Evolutionary conservation across 2,113 vertebrate genomes (phyloP).

Genomic region (Crocuta crocuta): DNA sequence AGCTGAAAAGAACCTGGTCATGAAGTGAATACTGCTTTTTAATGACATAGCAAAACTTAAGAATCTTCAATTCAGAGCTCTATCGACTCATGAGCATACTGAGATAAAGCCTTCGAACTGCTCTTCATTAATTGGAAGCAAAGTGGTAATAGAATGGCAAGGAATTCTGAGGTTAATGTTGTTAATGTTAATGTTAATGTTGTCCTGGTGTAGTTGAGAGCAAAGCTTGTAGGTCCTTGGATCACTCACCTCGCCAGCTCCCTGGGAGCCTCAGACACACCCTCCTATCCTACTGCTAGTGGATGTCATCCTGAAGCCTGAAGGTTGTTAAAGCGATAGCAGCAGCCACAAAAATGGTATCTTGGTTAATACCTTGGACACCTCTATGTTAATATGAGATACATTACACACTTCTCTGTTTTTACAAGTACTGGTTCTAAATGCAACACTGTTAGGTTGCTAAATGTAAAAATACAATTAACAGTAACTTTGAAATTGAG

Average conservation of each 20-base stretch:
- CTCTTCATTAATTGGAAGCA: not conserved
- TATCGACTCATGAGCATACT: not conserved
- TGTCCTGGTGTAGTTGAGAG: not conserved
- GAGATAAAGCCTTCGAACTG: not conserved
- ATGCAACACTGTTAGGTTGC: not conserved
- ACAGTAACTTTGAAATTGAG: constrained; percentile 21
- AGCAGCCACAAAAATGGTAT: not conserved
- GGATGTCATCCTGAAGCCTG: not conserved
- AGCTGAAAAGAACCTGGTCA: not conserved
- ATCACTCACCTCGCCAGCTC: not conserved
- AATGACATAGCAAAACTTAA: not conserved
- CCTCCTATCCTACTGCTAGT: not conserved
- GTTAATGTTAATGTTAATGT: not conserved
- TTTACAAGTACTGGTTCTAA: not conserved
- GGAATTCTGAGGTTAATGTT: not conserved
- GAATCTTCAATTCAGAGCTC: not conserved
- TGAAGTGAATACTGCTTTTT: not conserved
- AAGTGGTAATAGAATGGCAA: not conserved
- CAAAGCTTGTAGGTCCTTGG: not conserved
- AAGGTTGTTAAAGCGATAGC: not conserved
- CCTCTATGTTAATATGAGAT: not conserved
- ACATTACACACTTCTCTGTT: not conserved
- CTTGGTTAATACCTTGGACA: not conserved
- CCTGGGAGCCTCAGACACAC: not conserved
- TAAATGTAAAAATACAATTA: constrained; percentile 26